Conservation (phyloP, 2,888 invertebrate species). For the Darwinula stevensoni region DNA sequence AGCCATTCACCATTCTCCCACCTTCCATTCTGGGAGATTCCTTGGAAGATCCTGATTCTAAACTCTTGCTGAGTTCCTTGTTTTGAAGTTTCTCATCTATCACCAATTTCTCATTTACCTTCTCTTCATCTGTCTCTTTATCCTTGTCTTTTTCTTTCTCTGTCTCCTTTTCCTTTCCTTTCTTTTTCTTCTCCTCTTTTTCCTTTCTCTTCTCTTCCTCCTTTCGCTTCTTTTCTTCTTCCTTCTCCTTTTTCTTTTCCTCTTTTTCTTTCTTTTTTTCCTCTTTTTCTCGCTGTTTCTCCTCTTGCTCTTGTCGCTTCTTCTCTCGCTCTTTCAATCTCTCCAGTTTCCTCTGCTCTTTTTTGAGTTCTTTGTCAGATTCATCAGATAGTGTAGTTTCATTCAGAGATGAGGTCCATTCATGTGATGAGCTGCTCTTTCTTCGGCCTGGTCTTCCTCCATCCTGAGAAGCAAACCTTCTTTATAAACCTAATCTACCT, state of each 20-base stretch:
- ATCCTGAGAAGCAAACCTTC: too few species aligned
- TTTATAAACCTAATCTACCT: too few species aligned
- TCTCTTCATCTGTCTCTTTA: neutral
- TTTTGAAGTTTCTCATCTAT: too few species aligned
- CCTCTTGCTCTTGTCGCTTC: conserved; percentile 2
- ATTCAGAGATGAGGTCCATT: too few species aligned
- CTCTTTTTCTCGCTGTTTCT: conserved; percentile 4
- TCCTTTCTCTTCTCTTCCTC: conserved; percentile 28
- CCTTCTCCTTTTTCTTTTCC: conserved; percentile 14
- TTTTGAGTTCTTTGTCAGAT: too few species aligned
- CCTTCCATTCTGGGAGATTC: too few species aligned
- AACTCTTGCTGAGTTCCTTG: too few species aligned
- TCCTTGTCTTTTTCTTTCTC: neutral
- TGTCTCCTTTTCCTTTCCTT: conserved; percentile 4
- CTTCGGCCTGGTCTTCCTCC: too few species aligned
- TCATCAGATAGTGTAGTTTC: too few species aligned
- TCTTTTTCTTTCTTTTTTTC: conserved; percentile 7
- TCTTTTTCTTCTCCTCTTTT: conserved; percentile 4
- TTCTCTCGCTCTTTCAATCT: conserved; percentile 3
- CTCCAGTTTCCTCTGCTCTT: conserved; percentile 7
- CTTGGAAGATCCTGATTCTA: too few species aligned
- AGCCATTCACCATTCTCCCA: too few species aligned
- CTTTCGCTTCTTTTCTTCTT: conserved; percentile 22
- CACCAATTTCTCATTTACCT: neutral
- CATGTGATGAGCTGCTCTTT: too few species aligned